phyloP scores from a whole-genome alignment of 2,797 vertebrate genomes.

The Pangasius sanitwongsei region DNA sequence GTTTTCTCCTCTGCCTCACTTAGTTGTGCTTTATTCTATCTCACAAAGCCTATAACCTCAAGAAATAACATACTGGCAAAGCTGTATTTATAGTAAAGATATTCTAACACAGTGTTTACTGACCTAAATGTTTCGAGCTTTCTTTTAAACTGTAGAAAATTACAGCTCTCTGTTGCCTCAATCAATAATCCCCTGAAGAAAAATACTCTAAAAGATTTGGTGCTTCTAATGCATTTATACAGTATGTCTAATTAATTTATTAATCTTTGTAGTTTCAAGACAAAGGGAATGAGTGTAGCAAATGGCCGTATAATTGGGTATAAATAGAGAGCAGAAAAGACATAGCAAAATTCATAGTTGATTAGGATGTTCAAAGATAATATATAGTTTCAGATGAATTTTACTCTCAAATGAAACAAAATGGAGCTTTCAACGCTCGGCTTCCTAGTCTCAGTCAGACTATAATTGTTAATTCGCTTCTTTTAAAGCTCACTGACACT shows the following conservation, averaged over 20 bases:
- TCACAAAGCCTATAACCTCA: neutral
- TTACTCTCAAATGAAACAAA: neutral
- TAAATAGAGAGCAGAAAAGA: slow-evolving; percentile 18
- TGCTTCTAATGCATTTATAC: neutral
- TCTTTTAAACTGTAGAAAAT: slow-evolving; percentile 4
- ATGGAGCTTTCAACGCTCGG: neutral
- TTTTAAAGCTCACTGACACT: slow-evolving; percentile 42
- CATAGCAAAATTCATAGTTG: slow-evolving; percentile 20
- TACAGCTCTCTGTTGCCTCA: neutral
- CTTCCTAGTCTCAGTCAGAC: slow-evolving; percentile 18
- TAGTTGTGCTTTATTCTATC: neutral
- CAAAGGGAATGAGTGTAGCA: neutral
- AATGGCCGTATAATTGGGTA: neutral
- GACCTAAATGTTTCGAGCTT: no score
- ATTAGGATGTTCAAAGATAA: slow-evolving; percentile 35
- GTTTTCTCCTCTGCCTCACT: no score
- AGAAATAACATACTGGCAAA: neutral
- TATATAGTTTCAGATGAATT: slow-evolving; percentile 6
- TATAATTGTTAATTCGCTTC: slow-evolving; percentile 43
- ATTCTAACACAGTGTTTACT: neutral
- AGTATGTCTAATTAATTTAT: neutral
- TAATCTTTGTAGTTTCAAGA: slow-evolving; percentile 1
- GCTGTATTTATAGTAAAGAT: neutral
- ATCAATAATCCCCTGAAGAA: slow-evolving; percentile 4
- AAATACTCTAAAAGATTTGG: neutral